Evolutionary conservation across 2,113 vertebrate species (phyloP).

Genomic region (Indicator maculatus): DNA sequence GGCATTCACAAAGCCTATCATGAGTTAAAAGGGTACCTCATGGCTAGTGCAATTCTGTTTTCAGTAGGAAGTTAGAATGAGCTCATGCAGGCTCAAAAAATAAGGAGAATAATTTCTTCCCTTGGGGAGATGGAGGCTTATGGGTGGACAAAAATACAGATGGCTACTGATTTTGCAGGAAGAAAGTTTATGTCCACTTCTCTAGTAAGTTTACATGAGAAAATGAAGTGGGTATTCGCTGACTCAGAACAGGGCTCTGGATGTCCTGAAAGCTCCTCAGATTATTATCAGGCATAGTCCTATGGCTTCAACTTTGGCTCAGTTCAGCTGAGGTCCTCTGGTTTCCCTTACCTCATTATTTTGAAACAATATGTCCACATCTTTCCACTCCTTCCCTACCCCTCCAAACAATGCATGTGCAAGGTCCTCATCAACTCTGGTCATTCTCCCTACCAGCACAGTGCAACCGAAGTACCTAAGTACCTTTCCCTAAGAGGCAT

Average conservation of each 20-base stretch:
- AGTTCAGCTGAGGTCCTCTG: not conserved
- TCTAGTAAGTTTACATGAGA: not conserved
- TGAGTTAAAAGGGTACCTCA: not conserved
- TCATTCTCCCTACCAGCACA: slow-evolving; percentile 39
- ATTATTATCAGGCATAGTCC: not conserved
- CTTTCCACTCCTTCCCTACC: not conserved
- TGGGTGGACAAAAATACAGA: not conserved
- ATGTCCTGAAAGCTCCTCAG: not conserved
- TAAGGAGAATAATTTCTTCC: not conserved
- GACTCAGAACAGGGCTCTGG: not conserved
- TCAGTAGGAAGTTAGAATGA: not conserved
- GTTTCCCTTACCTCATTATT: slow-evolving; percentile 25
- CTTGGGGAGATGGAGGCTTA: not conserved
- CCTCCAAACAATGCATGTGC: not conserved
- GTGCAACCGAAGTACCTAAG: slow-evolving; percentile 38
- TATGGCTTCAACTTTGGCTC: not conserved
- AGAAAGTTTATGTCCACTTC: not conserved
- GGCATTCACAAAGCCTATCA: slow-evolving; percentile 10
- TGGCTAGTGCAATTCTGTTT: not conserved
- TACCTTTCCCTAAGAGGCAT: slow-evolving; percentile 38
- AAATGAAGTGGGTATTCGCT: not conserved
- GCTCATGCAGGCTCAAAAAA: not conserved
- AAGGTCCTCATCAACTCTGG: slow-evolving; percentile 23
- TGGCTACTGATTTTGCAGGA: not conserved
- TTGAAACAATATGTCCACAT: slow-evolving; percentile 29